Conservation (phyloP, 2,797 vertebrate species). For the Leptodactylus fallax region DNA sequence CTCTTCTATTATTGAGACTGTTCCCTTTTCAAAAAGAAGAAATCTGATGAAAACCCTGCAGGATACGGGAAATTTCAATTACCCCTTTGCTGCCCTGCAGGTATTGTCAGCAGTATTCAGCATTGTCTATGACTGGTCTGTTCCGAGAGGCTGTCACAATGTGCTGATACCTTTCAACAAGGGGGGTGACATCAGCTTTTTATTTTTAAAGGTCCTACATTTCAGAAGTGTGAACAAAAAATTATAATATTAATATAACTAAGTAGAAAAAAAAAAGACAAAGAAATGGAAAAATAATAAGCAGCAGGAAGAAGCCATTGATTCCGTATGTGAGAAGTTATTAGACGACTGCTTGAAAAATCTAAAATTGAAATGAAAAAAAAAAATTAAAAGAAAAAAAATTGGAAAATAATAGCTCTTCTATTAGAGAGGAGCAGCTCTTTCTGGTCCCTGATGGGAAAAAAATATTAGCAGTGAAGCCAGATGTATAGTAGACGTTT, state of each 20-base stretch:
- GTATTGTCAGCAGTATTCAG: background rate
- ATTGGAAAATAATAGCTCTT: background rate
- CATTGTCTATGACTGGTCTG: too few species aligned
- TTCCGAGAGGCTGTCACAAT: too few species aligned
- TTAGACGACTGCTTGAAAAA: background rate
- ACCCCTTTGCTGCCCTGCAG: conserved; percentile 12
- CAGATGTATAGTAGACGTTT: background rate
- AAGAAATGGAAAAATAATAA: background rate
- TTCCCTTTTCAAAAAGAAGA: too few species aligned
- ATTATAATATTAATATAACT: background rate
- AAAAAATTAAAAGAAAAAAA: conserved; percentile 55
- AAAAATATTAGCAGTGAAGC: too few species aligned
- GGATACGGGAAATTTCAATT: background rate
- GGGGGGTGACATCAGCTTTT: background rate
- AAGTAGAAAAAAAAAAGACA: background rate
- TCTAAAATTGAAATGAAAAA: conserved; percentile 20
- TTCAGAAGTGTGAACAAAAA: background rate
- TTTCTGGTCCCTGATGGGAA: conserved; percentile 61
- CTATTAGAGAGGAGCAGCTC: conserved; percentile 61
- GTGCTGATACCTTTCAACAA: too few species aligned
- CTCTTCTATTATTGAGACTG: background rate
- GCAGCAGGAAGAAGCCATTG: too few species aligned
- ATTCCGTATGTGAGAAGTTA: background rate
- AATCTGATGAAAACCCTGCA: background rate
- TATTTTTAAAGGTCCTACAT: background rate